phyloP scores from a whole-genome alignment of 2,797 vertebrate genomes.

The Carcharodon carcharias region DNA sequence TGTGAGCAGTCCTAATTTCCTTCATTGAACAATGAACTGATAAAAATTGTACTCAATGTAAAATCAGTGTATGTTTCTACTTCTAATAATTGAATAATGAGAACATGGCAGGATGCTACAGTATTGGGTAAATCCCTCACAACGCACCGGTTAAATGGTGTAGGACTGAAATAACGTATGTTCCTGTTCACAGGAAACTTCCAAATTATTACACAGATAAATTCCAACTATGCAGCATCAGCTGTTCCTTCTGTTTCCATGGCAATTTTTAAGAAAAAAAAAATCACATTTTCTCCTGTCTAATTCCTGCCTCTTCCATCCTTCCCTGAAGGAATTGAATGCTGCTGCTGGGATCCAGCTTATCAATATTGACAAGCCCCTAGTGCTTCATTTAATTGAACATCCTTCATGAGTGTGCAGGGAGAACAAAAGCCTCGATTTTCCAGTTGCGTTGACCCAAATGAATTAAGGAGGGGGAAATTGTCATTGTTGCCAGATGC shows the following conservation, averaged over 20 bases:
- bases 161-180: too few species aligned
- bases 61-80: neutral
- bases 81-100: neutral
- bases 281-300: neutral
- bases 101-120: neutral
- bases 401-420: neutral
- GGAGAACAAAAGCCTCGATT: neutral
- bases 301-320: neutral
- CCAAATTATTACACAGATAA: neutral
- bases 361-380: neutral
- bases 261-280: too few species aligned
- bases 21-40: neutral
- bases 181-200: neutral
- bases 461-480: neutral
- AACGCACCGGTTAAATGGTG: neutral
- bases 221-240: neutral
- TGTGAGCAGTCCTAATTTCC: neutral
- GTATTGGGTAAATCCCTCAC: neutral
- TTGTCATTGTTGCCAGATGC: neutral
- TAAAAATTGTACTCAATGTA: neutral
- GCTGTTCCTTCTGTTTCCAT: neutral
- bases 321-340: neutral
- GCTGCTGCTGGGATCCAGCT: neutral
- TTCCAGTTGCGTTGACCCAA: neutral
- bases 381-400: neutral